Percentiles rank a stretch among this genome's conserved stretches.
Evolutionary conservation across 1,140 invertebrate species (phyloP).

Genomic region (Scaptomyza pallida): DNA sequence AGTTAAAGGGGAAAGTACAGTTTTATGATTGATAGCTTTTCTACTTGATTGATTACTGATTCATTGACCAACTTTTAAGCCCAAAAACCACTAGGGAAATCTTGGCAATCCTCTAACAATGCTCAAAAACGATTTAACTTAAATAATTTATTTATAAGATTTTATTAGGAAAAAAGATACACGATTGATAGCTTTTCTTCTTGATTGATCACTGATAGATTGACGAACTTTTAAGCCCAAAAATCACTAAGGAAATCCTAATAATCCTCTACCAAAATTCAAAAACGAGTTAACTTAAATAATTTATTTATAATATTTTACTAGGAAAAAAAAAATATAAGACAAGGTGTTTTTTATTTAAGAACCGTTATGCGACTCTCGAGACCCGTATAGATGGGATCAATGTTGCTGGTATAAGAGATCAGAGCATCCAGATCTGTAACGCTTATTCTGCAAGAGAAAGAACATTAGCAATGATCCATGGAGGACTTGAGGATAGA

Average conservation of each 20-base stretch:
- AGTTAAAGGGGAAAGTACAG: background rate
- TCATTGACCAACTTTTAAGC: background rate
- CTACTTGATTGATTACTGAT: background rate
- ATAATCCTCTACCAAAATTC: too few relatives aligned
- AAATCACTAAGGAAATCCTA: too few relatives aligned
- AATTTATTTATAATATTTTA: slow-evolving; percentile 20
- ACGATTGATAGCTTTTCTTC: background rate
- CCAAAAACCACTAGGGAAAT: too few relatives aligned
- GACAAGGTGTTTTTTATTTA: slow-evolving; percentile 31
- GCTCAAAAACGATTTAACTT: background rate
- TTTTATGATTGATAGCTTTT: background rate
- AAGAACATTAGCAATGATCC: background rate
- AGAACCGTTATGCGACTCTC: slow-evolving; percentile 83
- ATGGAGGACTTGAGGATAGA: background rate
- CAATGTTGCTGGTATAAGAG: slow-evolving; percentile 51
- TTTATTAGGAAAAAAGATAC: slow-evolving; percentile 17
- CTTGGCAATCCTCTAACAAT: too few relatives aligned
- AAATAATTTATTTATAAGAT: slow-evolving; percentile 21
- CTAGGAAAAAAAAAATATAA: slow-evolving; percentile 15
- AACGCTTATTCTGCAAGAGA: slow-evolving; percentile 45
- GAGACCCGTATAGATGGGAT: slow-evolving; percentile 73
- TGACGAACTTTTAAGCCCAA: background rate
- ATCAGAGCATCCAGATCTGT: slow-evolving; percentile 72
- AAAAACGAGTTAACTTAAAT: background rate
- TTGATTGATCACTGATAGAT: background rate